Evolutionary conservation across 1,140 invertebrate species (phyloP), one percentile per base, ranked within the genome.

Genomic region (Drosophila obscura): DNA sequence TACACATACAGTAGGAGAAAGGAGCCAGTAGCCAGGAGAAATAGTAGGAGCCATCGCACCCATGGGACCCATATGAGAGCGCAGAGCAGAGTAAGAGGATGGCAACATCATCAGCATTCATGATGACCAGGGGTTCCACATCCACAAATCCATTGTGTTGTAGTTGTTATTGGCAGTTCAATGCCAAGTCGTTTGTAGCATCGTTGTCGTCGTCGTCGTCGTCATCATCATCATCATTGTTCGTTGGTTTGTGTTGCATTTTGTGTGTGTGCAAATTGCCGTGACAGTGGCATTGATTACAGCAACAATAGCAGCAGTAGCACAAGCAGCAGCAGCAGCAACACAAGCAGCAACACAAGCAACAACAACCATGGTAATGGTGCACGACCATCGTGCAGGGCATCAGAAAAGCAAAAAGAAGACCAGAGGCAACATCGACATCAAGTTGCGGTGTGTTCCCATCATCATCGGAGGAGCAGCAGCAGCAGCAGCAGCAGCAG

Each of bases 221-320:
- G 26, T 39, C 22, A 22, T 62, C 55, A 43, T 19, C 56, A 53
- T 26, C 49, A 45, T 61, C 69, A 43, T 75, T 72, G 71, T 66
- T 87, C 50, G 73, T 65, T 81, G 73, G 64, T 63, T 78, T 88
- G 82, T 77, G 73, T 87, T 87, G 81, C 83, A 88, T 83, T 83
- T 80, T 84, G 84, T 85, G 75, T 88, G 84, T 83, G 84, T 81
- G 80, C 74, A 85, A 85, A 85, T 89, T 81, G 84, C 74, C 85
- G 80, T 90, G 80, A 89, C 80, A 89, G 84, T 85, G 72, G 83
- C 83, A 87, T 87, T 87, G 83, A 87, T 87, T 87, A 87, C 83
- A 87, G 31, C 74, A 85, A 19, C 82, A 85, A 50, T 63, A 72
- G 28, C 78, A 68, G 16, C 16, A 41, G 49, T 0, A 44, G 43